These are phyloP conservation scores for Vidua macroura DNA, from an alignment of 2,113 vertebrate species.

Conservation along the genomic window DNA sequence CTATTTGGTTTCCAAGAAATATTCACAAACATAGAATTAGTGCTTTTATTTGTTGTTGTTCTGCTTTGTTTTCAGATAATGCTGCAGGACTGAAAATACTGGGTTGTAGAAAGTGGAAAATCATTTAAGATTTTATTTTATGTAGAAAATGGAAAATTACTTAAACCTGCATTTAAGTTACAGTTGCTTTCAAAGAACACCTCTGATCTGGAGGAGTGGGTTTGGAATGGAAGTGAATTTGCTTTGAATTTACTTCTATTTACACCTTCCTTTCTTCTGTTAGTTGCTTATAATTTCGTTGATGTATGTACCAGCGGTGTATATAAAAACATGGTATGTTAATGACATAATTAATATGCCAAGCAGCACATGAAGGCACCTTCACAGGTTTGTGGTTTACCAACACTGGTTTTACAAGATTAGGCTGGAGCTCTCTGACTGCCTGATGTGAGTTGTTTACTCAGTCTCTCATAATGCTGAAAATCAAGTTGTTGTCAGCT, in stretches of 20 bases:
- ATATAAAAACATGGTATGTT: background rate
- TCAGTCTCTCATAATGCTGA: background rate
- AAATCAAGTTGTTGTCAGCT: background rate
- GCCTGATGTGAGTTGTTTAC: background rate
- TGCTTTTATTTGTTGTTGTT: background rate
- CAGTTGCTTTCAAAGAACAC: background rate
- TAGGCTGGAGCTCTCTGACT: background rate
- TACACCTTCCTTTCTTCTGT: background rate
- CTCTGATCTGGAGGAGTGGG: background rate
- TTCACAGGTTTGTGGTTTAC: background rate
- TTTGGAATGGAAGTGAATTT: background rate
- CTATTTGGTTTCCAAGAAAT: background rate
- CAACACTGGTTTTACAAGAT: background rate
- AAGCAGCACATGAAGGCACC: background rate
- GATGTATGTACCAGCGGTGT: background rate
- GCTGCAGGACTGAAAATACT: background rate
- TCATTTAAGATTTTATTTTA: background rate
- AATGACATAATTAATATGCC: background rate
- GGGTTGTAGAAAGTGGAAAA: background rate
- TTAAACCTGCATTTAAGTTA: background rate
- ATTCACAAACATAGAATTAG: background rate
- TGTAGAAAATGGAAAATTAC: background rate
- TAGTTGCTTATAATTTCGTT: background rate
- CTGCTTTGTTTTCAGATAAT: conserved; percentile 13
- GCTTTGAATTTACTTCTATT: background rate